Evolutionary conservation across 2,888 invertebrate species (phyloP).

Genomic region (Myopa tessellatipennis): DNA sequence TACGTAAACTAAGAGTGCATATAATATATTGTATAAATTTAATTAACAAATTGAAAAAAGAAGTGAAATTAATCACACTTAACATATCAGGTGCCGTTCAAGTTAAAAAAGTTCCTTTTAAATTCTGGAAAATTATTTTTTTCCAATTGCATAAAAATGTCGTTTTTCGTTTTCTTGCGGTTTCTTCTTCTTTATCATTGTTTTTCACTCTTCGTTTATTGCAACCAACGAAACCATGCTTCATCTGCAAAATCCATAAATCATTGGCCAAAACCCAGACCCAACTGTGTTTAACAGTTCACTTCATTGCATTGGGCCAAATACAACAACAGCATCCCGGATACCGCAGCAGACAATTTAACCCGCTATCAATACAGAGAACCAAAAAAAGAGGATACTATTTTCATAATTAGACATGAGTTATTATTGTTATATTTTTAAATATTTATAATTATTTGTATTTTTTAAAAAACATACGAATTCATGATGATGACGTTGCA

Average conservation of each 20-base stretch:
- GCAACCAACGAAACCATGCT: conserved; percentile 32
- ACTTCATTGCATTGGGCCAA: conserved; percentile 20
- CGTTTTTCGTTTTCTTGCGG: not conserved
- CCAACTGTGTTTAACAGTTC: conserved; percentile 24
- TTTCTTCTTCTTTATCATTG: not conserved
- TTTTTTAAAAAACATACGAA: not conserved
- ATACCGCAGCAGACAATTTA: not conserved
- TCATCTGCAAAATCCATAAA: conserved; percentile 42
- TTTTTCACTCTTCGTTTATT: conserved; percentile 12
- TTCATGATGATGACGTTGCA: too few relatives aligned
- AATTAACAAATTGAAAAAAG: not conserved
- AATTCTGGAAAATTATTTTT: not conserved
- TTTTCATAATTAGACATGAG: not conserved
- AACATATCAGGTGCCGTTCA: not conserved
- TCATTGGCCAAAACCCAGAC: conserved; percentile 32
- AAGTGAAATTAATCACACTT: not conserved
- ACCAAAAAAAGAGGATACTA: not conserved
- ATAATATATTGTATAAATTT: not conserved
- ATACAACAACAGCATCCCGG: not conserved
- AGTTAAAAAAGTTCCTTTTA: not conserved
- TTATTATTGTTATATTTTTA: not conserved
- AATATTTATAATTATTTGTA: too few relatives aligned
- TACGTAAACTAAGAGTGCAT: not conserved
- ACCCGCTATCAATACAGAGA: not conserved
- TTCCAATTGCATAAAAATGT: not conserved